Evolutionary conservation across 2,888 invertebrate species (phyloP), one percentile per base, ranked within the genome.

Genomic region (Brachynemurus nebulosus): DNA sequence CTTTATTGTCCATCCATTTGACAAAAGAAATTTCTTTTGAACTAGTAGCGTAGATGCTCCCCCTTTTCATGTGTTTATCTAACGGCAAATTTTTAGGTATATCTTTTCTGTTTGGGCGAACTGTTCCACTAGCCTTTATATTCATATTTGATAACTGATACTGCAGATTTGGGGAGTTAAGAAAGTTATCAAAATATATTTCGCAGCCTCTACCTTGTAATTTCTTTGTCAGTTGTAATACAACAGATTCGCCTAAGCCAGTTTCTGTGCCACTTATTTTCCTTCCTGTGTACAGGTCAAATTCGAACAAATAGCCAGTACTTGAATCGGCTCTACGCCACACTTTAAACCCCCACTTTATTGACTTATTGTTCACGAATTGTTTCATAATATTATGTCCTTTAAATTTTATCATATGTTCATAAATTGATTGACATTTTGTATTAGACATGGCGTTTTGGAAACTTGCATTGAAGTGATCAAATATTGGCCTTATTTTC

Each of bases 281-380:
- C 52, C 51, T 54, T 35, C 50, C 49, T 37, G 49, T 47, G 44
- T 53, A 52, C 30, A 54, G 46, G 33, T 54, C 45, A 43, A 27
- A 49, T 41, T 53, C 40, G 47, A 51, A 52, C 18, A 53, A 33
- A 44, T 52, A 49, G 39, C 50, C 50, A 20, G 45, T 47, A 12
- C 42, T 25, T 14, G 34, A 8, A 35, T 50, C 50, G 33, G 46
- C 47, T 14, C 50, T 36, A 21, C 45, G 44, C 48, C 48, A 48
- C 27, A 40, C 34, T 46, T 48, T 46, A 19, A 23, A 48, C 7
- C 42, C 45, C 18, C 45, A 27, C 14, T 44, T 50, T 34, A 47
- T 44, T 17, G 44, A 45, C 25, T 48, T 48, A 34, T 34, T 34
- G 7, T 34, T 34, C 12, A 23, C 12, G 12, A 11, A 14, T 34